Conservation (phyloP, 2,113 vertebrate genomes). For the Nesogale talazaci region DNA sequence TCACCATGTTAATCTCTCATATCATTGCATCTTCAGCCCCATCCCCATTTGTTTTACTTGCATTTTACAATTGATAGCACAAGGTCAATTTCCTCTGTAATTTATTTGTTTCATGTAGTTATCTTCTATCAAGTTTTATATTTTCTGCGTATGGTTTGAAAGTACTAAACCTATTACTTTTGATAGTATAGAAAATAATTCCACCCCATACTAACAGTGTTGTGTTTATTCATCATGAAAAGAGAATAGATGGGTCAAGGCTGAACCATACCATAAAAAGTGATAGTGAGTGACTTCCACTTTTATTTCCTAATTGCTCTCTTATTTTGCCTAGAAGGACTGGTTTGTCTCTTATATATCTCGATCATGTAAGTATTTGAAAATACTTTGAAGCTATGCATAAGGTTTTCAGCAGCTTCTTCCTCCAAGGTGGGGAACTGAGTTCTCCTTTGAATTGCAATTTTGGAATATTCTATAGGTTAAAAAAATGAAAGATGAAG, state of each 20-base stretch:
- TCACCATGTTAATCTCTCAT: not conserved
- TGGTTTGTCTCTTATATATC: not conserved
- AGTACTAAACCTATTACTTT: not conserved
- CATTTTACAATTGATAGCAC: not conserved
- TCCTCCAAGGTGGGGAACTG: too few species aligned
- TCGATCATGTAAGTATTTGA: not conserved
- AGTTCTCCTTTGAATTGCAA: too few species aligned
- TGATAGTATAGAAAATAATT: not conserved
- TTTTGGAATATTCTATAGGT: too few species aligned
- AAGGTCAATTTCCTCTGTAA: not conserved
- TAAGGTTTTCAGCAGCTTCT: too few species aligned
- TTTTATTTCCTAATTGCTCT: not conserved
- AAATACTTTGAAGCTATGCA: too few species aligned
- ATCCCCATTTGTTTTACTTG: not conserved
- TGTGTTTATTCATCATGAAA: not conserved
- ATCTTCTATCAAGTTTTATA: not conserved
- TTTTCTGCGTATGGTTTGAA: not conserved
- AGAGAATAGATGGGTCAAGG: not conserved
- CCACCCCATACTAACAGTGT: not conserved
- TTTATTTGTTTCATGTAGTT: not conserved
- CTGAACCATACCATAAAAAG: not conserved
- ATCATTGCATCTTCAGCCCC: not conserved
- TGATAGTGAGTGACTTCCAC: not conserved
- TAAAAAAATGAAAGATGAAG: too few species aligned
- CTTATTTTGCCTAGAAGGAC: not conserved